These are phyloP conservation scores for Xiphophorus hellerii DNA, from an alignment of 2,113 vertebrate genomes.

Conservation along the genomic window DNA sequence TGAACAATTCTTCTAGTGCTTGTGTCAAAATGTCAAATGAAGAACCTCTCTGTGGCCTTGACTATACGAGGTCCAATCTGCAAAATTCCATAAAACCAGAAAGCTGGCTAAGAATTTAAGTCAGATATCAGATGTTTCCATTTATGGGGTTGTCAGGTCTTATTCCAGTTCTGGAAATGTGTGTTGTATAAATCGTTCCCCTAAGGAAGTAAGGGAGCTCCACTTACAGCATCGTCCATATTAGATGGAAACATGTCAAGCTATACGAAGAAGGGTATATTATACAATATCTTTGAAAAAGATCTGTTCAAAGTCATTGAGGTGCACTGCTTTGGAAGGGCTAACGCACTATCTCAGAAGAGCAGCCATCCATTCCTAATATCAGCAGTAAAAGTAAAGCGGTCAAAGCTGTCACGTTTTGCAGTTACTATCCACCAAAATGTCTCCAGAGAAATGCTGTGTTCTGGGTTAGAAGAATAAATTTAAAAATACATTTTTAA, in stretches of 20 bases:
- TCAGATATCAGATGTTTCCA: constrained; percentile 70
- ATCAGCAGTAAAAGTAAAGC: constrained; percentile 28
- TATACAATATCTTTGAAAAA: constrained; percentile 45
- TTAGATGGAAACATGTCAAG: constrained; percentile 27
- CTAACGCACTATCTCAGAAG: constrained; percentile 11
- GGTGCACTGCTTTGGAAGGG: constrained; percentile 2
- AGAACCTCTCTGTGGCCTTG: constrained; percentile 56
- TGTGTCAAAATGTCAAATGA: constrained; percentile 74
- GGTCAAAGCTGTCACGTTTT: background rate
- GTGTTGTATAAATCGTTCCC: constrained; percentile 67
- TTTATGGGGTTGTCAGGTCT: constrained; percentile 69
- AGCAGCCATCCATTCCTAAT: constrained; percentile 8
- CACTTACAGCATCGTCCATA: constrained; percentile 32
- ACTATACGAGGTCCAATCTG: constrained; percentile 60
- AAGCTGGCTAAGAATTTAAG: constrained; percentile 43
- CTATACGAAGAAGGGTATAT: constrained; percentile 26
- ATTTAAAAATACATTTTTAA: constrained; percentile 4
- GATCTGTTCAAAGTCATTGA: constrained; percentile 14
- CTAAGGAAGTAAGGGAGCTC: constrained; percentile 68
- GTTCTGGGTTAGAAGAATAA: background rate
- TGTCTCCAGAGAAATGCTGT: constrained; percentile 6
- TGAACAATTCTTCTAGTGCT: constrained; percentile 57
- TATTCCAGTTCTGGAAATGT: constrained; percentile 55
- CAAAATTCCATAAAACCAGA: constrained; percentile 55
- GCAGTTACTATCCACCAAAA: constrained; percentile 13